Base-by-base conservation (phyloP, 2,888 invertebrate genomes). In the Coenonympha glycerion region DNA sequence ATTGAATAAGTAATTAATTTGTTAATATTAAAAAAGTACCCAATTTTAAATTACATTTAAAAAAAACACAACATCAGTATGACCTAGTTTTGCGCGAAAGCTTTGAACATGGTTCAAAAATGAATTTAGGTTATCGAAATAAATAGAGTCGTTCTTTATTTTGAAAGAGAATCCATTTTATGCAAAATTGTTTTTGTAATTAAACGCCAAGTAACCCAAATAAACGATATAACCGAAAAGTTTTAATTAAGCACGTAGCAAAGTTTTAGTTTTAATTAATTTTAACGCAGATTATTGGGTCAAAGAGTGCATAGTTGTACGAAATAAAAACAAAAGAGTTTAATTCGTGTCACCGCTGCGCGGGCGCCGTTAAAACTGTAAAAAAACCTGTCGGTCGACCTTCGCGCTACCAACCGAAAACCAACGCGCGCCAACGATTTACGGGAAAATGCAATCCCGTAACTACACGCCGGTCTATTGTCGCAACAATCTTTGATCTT, bases 321-420 rank as follows among this genome's bases (percentile, higher is more conserved):
- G 48, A 50, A 45, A 50, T 42, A 52, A 52, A 34, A 55, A 59
- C 48, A 49, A 58, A 54, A 58, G 49, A 52, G 44, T 47, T 51
- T 49, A 51, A 59, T 58, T 47, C 16, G 57, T 57, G 56, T 47
- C 59, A 52, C 48, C 63, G 65, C 64, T 63, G 60, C 68, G 71
- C 66, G 63, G 61, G 71, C 75, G 74, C 80, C 85, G 85, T 85
- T 86, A 82, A 78, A 85, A 83, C 83, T 84, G 83, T 85, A 83
- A 83, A 84, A 57, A 75, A 84, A 85, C 84, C 78, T 69, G 82
- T 80, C 77, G 62, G 60, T 58, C 76, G 82, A 77, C 84, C 80
- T 82, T 79, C 79, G 71, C 59, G 68, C 69, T 76, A 77, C 78
- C 78, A 73, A 71, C 76, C 73, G 82, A 84, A 83, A 76, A 66